phyloP scores from a whole-genome alignment of 2,888 invertebrate genomes.

The Bellardia bayeri region DNA sequence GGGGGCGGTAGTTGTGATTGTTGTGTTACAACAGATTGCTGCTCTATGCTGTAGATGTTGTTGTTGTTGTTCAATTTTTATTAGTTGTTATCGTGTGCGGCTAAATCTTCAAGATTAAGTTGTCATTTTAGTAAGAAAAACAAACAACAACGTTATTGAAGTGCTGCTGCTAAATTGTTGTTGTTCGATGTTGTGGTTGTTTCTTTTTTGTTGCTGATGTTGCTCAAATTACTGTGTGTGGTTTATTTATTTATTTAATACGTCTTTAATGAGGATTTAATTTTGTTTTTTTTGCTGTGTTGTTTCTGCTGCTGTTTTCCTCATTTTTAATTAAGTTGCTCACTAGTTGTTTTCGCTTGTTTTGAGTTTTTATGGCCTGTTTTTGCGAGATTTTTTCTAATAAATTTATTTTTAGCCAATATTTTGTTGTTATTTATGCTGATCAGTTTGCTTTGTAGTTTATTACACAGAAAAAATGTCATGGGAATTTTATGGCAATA shows the following conservation, averaged over 20 bases:
- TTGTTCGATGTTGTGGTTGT: constrained; percentile 23
- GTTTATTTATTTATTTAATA: constrained; percentile 60
- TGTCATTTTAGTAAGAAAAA: constrained; percentile 63
- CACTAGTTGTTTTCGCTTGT: constrained; percentile 46
- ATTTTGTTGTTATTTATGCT: constrained; percentile 60
- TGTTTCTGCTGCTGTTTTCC: constrained; percentile 10
- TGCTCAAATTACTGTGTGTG: constrained; percentile 56
- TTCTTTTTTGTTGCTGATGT: neutral
- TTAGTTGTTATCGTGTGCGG: constrained; percentile 73
- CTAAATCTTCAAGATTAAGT: constrained; percentile 70
- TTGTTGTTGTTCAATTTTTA: constrained; percentile 64
- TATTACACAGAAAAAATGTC: constrained; percentile 78
- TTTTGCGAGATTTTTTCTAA: constrained; percentile 47
- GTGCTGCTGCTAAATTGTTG: constrained; percentile 57
- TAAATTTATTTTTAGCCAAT: constrained; percentile 48
- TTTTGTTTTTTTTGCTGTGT: constrained; percentile 41
- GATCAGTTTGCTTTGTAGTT: constrained; percentile 55
- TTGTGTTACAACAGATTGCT: constrained; percentile 50
- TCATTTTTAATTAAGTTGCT: constrained; percentile 69
- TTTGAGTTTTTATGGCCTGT: constrained; percentile 41
- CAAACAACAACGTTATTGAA: neutral
- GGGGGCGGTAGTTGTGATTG: neutral
- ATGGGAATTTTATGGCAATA: constrained; percentile 79
- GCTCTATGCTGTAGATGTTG: constrained; percentile 53
- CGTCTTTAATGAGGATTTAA: constrained; percentile 71